These are phyloP conservation scores for Drosophila chauvacae DNA, from an alignment of 1,140 invertebrate species.

Conservation along the genomic window DNA sequence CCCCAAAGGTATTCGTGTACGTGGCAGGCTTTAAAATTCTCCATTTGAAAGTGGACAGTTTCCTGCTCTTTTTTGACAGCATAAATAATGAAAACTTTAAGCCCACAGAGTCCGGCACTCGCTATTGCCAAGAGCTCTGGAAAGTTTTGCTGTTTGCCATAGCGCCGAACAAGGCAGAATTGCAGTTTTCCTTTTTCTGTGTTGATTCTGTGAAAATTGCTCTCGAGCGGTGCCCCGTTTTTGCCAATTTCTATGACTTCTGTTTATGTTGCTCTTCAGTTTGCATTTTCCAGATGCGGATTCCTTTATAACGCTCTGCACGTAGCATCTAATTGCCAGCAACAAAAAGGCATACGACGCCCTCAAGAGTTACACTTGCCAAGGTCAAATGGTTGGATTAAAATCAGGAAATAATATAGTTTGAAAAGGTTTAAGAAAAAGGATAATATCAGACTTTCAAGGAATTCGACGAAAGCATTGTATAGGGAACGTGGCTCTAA, in stretches of 20 bases:
- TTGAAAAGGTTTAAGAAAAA: background rate
- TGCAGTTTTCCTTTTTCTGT: constrained; percentile 14
- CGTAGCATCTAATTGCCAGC: constrained; percentile 7
- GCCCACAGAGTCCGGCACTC: constrained; percentile 12
- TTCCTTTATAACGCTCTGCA: constrained; percentile 1
- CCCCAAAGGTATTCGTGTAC: constrained; percentile 15
- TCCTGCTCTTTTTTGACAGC: constrained; percentile 6
- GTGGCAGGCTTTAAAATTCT: constrained; percentile 7
- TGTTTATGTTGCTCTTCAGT: constrained; percentile 18
- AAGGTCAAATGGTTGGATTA: background rate
- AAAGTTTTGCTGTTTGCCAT: constrained; percentile 13
- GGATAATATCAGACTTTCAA: background rate
- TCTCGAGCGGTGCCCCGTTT: constrained; percentile 6
- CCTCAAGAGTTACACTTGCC: background rate
- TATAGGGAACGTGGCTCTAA: too few relatives aligned
- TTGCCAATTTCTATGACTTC: constrained; percentile 1
- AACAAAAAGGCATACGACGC: background rate
- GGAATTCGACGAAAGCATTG: background rate
- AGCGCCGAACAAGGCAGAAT: constrained; percentile 1
- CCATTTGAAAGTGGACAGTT: background rate
- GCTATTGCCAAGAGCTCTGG: background rate
- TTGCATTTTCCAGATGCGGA: background rate
- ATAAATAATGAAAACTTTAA: constrained; percentile 20
- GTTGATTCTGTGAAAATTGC: constrained; percentile 19
- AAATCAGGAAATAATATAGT: background rate